phyloP scores from a whole-genome alignment of 1,140 invertebrate genomes.

The Drosophila gunungcola region DNA sequence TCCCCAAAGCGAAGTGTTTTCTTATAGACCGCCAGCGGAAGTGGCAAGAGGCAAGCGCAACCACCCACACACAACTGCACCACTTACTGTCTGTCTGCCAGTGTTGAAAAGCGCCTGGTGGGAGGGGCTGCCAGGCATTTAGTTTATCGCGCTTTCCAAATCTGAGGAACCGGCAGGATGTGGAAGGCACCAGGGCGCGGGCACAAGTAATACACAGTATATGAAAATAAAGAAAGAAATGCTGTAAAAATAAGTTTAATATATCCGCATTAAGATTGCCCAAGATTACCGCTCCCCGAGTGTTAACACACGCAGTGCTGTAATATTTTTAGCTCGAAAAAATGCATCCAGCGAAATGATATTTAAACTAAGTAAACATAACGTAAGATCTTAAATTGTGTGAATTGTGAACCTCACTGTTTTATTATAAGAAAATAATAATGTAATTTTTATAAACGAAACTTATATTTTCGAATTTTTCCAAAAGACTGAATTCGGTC shows the following conservation, averaged over 20 bases:
- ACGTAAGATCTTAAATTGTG: no score
- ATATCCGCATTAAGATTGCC: conserved; percentile 79
- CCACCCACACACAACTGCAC: conserved; percentile 1
- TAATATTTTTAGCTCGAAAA: neutral
- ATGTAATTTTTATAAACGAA: no score
- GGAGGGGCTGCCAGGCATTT: conserved; percentile 16
- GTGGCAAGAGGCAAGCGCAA: conserved; percentile 55
- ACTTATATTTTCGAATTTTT: no score
- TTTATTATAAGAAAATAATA: no score
- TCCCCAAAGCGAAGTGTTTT: conserved; percentile 46
- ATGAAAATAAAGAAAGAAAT: conserved; percentile 57
- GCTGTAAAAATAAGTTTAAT: conserved; percentile 83
- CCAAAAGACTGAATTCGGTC: no score
- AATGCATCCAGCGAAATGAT: neutral
- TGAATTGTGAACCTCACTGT: no score
- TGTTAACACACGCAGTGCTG: conserved; percentile 6
- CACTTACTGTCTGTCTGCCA: conserved; percentile 29
- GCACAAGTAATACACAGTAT: conserved; percentile 57
- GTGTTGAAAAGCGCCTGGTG: conserved; percentile 62
- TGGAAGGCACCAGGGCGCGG: conserved; percentile 29
- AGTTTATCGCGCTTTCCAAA: conserved; percentile 75
- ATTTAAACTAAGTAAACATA: no score
- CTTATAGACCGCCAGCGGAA: conserved; percentile 65
- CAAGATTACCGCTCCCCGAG: conserved; percentile 24
- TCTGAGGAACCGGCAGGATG: conserved; percentile 61